Conservation (phyloP, 2,113 vertebrate genomes). For the Nothocercus nigrocapillus region DNA sequence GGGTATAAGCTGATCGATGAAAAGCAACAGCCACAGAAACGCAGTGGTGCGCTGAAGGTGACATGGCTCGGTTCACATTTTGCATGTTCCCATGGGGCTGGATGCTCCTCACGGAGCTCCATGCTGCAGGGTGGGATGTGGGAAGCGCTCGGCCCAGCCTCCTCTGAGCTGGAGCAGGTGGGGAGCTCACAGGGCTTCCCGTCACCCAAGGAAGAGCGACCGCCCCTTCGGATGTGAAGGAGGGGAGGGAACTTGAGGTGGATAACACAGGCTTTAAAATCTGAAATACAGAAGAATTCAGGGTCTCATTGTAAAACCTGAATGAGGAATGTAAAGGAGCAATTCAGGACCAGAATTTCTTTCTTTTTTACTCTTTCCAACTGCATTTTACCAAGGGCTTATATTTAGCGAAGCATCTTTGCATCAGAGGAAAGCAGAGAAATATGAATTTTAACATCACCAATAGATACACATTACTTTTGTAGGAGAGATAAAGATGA, state of each 20-base stretch:
- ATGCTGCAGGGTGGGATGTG: no score
- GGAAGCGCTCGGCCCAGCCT: no score
- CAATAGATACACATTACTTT: not conserved
- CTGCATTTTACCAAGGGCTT: not conserved
- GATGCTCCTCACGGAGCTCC: no score
- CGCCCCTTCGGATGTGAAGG: rapidly evolving
- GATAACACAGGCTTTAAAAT: not conserved
- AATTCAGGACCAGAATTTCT: not conserved
- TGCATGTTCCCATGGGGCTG: no score
- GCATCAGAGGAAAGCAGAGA: slow-evolving; percentile 8
- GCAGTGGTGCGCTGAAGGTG: no score
- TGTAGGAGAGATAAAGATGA: slow-evolving; percentile 31
- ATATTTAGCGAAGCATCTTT: not conserved
- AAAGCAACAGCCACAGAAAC: no score
- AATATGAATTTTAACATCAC: slow-evolving; percentile 26
- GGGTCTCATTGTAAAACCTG: not conserved
- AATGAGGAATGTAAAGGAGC: not conserved
- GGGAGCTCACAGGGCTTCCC: not conserved
- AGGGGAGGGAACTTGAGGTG: not conserved
- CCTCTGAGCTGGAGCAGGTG: not conserved
- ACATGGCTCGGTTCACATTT: no score
- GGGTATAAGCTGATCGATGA: no score
- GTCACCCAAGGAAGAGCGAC: not conserved
- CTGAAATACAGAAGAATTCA: not conserved
- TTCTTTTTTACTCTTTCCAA: not conserved